Base-by-base conservation (phyloP, 2,797 vertebrate species). In the Periparus ater region DNA sequence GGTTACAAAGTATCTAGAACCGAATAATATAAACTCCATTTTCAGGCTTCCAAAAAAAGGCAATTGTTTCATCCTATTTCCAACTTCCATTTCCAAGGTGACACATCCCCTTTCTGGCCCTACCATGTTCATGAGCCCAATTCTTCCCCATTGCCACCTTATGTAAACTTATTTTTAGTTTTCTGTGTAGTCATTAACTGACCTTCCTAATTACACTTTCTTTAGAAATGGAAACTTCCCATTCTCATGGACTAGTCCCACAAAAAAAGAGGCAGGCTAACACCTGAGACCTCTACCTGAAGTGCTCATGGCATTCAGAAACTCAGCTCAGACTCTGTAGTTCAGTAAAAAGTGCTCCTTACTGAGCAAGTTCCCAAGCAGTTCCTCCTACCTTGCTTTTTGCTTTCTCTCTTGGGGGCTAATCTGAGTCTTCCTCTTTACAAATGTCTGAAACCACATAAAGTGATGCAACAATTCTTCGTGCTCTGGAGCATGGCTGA, bases 311-410 rank as follows among this genome's bases (percentile, higher is more conserved):
- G 60, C 72, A 82, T 40, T 75, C 76, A 61, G 57, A 85, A 61
- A 54, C 42, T 74, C 65, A 83, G 45, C 66, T 74, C 60, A 86
- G 83, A 42, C 55, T 81, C 42, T 29, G 1, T 3, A 78, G 70
- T 40, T 62, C 23, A 51, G 13, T 58, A 45, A 75, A 54, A 92
- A 48, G 9, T 15, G 18, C 45, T 76, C 32, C 74, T 63, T 79
- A 92, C 62, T 85, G 44, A 85, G 44, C 40, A 66, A 78, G 13
- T 81, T 86, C 68, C 63, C 32, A 42, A 51, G 53, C 57, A 74
- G 84, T 71, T 85, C 84, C 45, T 93, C 84, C 94, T 92, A 92
- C 92, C 89, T 85, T 94, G 88, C 86, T 42, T 62, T 60, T 48
- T 55, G 40, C 85, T 94, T 76, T 80, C 48, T 85, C 79, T 74